Base-by-base conservation (phyloP, 2,113 vertebrate species). In the Cyprinodon variegatus region DNA sequence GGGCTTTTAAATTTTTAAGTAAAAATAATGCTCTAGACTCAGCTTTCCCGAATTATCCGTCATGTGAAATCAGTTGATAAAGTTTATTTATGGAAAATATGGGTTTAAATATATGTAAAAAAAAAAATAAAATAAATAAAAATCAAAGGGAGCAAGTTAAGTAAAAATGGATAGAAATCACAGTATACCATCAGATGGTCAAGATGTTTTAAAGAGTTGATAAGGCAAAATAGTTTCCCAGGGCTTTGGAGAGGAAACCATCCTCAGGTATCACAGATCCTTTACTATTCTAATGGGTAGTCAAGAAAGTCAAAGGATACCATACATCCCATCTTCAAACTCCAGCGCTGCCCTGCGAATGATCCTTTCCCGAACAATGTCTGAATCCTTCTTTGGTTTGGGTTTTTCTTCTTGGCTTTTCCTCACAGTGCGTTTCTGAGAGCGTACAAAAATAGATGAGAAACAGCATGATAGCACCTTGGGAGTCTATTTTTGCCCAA, bases 251-350 rank as follows among this genome's bases (percentile, higher is more conserved):
- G 29, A 29, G 29, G 29, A 29, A 29, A 29, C 29, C 29, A 29
- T 29, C 29, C 29, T 29, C 29, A 29, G 29, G 29, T 29, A 29
- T 29, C 29, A 29, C 29, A 29, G 29, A 29, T 29, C 29, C 29
- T 29, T 29, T 29, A 29, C 29, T 29, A 29, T 29, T 29, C 29
- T 29, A 29, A 29, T 29, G 29, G 29, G 29, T 29, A 29, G 29
- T 29, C 29, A 59, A 13, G 15, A 41, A 73, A 38, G 50, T 66
- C 22, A 22, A 95, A 98, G 96, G 96, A 98, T 99, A 99, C 98
- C 98, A 70, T 98, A 99, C 98, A 99, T 99, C 85, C 97, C 97
- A n/a, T 99, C 96, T 64, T 98, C 93, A 89, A 99, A 99, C 89
- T 99, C 98, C 41, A 99, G 94, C 45, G 98, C 98, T 1, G 98